phyloP scores from a whole-genome alignment of 2,797 vertebrate genomes.

The Pelodytes ibericus region DNA sequence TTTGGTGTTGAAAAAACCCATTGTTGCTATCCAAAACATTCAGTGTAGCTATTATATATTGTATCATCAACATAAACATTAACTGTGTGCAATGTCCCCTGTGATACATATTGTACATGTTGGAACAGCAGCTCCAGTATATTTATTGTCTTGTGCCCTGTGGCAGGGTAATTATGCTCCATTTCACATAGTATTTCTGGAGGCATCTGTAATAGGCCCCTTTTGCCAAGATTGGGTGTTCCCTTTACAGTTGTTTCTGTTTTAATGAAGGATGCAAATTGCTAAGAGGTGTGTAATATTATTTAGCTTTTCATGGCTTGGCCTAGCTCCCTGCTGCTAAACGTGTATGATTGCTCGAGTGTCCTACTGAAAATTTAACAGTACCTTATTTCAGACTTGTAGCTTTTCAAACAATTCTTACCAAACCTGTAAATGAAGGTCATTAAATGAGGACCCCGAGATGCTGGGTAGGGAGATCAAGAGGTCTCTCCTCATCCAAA shows the following conservation, averaged over 20 bases:
- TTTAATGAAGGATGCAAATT: slow-evolving; percentile 51
- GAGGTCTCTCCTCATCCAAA: too few species aligned
- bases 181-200: slow-evolving; percentile 52
- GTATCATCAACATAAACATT: slow-evolving; percentile 19
- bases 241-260: slow-evolving; percentile 53
- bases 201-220: slow-evolving; percentile 39
- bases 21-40: too few species aligned
- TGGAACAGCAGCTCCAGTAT: slow-evolving; percentile 50
- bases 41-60: slow-evolving; percentile 1
- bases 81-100: slow-evolving; percentile 37
- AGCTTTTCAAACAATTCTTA: not conserved
- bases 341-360: slow-evolving; percentile 10
- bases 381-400: slow-evolving; percentile 32
- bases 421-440: not conserved
- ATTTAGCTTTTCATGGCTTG: slow-evolving; percentile 37
- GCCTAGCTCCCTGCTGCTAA: slow-evolving; percentile 47
- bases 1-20: too few species aligned
- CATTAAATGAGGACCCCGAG: too few species aligned
- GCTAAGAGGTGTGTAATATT: slow-evolving; percentile 29
- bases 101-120: slow-evolving; percentile 49
- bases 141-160: slow-evolving; percentile 56
- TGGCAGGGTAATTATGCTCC: slow-evolving; percentile 55
- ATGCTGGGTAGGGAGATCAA: too few species aligned
- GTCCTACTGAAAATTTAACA: slow-evolving; percentile 31
- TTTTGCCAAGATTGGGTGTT: slow-evolving; percentile 58